Base-by-base conservation (phyloP, 2,797 vertebrate genomes). In the Lepus townsendii region DNA sequence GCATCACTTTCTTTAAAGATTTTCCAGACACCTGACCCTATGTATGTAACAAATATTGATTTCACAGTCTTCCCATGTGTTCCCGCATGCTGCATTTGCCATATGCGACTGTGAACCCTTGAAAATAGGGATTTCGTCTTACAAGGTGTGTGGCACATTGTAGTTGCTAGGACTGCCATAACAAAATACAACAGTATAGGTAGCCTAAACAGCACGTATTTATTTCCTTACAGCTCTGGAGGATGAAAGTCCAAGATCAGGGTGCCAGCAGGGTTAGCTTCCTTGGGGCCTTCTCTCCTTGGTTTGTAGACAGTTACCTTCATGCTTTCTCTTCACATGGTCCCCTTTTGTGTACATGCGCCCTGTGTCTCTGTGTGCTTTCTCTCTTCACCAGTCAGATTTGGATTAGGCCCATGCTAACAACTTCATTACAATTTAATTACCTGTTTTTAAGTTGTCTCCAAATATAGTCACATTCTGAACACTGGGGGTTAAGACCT, bases 91-190 rank as follows among this genome's bases (percentile, higher is more conserved):
- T 50, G 2, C 42, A 65, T 16, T 68, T 77, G 27, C 16, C 42
- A 47, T 47, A 47, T 47, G 42, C 8, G 42, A 47, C 42, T 47
- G 42, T 47, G 42, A 47, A 47, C 42, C 42, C 42, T 47, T 47
- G 42, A 47, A 47, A 47, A 47, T 47, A 57, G 54, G 54, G 54
- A 57, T 20, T 57, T 16, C n/a, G 10, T 16, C 27, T 20, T 54
- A 54, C 20, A 8, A 7, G 17, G 9, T 47, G 14, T 10, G 0
- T 47, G 66, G 26, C 17, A n/a, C 6, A 17, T 73, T 4, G 0
- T 17, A 24, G n/a, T 42, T 77, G 6, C 30, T 26, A 20, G 4
- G 9, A 86, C 13, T 38, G 3, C 38, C 42, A 14, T 66, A 66
- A 84, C 35, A 60, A 35, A 91, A 54, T 93, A 47, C n/a, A 24